Evolutionary conservation across 1,140 invertebrate species (phyloP).

Genomic region (Littorina saxatilis): DNA sequence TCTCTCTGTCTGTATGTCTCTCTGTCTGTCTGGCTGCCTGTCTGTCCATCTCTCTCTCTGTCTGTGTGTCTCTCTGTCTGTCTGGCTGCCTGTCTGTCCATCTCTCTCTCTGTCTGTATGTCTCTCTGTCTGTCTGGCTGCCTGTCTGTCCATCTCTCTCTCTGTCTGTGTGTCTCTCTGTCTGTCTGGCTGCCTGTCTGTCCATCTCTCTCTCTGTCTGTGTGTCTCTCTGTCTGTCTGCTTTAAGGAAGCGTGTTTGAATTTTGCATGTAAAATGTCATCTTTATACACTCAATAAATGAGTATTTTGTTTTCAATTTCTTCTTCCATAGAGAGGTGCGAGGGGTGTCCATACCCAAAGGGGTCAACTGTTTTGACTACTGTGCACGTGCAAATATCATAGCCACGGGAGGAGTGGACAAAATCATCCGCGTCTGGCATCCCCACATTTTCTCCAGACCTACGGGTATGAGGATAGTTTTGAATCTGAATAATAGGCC

Average conservation of each 20-base stretch:
- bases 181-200: too few relatives aligned
- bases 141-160: not conserved
- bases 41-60: not conserved
- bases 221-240: not conserved
- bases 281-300: too few relatives aligned
- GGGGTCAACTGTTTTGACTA: slow-evolving; percentile 74
- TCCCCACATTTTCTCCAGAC: slow-evolving; percentile 72
- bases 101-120: not conserved
- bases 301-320: too few relatives aligned
- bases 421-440: slow-evolving; percentile 74
- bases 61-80: not conserved
- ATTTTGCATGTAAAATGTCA: too few relatives aligned
- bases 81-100: not conserved
- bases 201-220: too few relatives aligned
- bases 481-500: too few relatives aligned
- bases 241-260: not conserved
- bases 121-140: too few relatives aligned
- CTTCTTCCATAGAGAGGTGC: slow-evolving; percentile 62
- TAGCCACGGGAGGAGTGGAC: slow-evolving; percentile 74
- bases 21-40: not conserved
- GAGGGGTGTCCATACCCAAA: slow-evolving; percentile 70
- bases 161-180: not conserved
- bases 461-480: slow-evolving; percentile 60
- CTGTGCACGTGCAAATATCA: slow-evolving; percentile 72
- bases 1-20: not conserved